Evolutionary conservation across 2,797 vertebrate species (phyloP), one percentile per base, ranked within the genome.

Genomic region (Sebastes minor): DNA sequence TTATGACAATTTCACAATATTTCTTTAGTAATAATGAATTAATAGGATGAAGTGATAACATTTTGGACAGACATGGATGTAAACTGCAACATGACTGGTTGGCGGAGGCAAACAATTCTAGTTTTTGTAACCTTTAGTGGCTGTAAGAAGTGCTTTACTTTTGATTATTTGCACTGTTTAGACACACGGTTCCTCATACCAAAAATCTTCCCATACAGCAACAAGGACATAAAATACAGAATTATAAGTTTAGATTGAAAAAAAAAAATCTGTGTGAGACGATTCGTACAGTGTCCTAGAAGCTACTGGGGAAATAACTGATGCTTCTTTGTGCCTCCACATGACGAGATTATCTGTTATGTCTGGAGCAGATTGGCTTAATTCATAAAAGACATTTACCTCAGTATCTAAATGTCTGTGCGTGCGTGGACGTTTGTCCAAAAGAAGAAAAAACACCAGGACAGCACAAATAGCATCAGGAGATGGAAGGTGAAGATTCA

Each of bases 401-500:
- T 59, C 12, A 4, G 4, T 30, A n/a, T 52, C 4, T 28, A 7
- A 32, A 2, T 76, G 22, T 38, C 20, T 59, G 22, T 55, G 10
- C 16, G 1, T 53, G 6, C 60, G 9, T 62, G 42, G 16, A 42
- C 25, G 14, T 59, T 46, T 20, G 28, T 38, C 35, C 35, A 2
- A 61, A 71, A 65, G 53, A 66, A 69, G 23, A 72, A 57, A 49
- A 57, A 66, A 18, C 8, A 55, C 25, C 32, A 35, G 28, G 0
- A 27, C 46, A 73, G 16, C 59, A 64, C 16, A 71, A 74, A 65
- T 59, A 76, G 73, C 78, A 68, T 32, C 49, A 61, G 13, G 30
- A 80, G 22, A 18, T 13, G 2, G 49, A 81, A 80, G 33, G 71
- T 77, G 63, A 62, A 33, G 55, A 76, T 71, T 87, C 66, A 64